phyloP scores from a whole-genome alignment of 92 coral and sea anemone species.

The Meandrina meandrites region DNA sequence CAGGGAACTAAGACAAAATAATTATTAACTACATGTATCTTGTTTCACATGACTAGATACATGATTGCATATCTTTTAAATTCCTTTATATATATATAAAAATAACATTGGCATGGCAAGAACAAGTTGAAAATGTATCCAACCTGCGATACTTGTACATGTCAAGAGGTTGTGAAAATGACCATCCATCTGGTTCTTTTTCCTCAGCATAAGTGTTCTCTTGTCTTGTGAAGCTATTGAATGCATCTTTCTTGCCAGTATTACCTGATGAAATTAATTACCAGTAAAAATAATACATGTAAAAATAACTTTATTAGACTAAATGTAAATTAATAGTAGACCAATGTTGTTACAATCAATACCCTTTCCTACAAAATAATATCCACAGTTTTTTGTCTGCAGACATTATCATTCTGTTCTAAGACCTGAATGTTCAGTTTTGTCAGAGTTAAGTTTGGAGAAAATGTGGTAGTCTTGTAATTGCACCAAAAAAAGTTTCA shows the following conservation, averaged over 20 bases:
- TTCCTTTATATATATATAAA: neutral
- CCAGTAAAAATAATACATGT: neutral
- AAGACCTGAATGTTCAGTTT: no score
- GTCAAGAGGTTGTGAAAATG: neutral
- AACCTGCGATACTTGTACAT: slow-evolving; percentile 8
- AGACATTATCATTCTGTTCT: no score
- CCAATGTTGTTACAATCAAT: no score
- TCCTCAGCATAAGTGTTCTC: neutral
- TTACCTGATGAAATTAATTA: neutral
- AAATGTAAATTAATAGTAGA: no score
- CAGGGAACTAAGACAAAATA: neutral
- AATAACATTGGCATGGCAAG: neutral
- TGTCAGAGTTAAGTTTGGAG: no score
- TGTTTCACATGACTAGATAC: neutral
- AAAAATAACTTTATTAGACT: neutral
- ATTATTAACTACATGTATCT: no score
- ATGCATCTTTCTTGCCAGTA: neutral
- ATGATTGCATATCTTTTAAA: neutral
- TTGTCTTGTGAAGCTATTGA: slow-evolving; percentile 6
- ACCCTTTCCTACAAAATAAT: no score
- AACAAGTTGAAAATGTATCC: neutral
- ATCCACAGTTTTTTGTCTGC: no score
- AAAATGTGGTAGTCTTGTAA: no score
- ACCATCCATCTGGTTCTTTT: slow-evolving; percentile 8
- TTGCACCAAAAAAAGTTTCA: no score